phyloP scores from a whole-genome alignment of 2,888 invertebrate genomes.

The Uropetala carovei region DNA sequence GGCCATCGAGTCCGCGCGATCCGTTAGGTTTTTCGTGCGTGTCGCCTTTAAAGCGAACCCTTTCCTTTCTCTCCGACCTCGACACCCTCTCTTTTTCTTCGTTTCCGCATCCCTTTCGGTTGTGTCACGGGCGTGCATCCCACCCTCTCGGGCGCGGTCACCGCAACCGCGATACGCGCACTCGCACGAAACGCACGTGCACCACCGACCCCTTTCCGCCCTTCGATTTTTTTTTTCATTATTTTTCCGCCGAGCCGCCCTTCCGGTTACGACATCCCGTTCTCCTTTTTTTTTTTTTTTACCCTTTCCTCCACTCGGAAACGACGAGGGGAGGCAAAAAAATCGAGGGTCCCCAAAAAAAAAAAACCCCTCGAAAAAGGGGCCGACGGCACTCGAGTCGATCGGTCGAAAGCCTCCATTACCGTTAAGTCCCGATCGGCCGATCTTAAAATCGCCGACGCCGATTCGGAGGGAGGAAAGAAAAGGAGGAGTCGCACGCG shows the following conservation, averaged over 20 bases:
- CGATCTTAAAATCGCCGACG: not conserved
- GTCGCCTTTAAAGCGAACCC: not conserved
- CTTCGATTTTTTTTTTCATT: not conserved
- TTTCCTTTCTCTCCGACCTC: not conserved
- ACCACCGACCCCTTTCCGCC: not conserved
- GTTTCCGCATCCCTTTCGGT: too few species aligned
- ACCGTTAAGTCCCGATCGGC: not conserved
- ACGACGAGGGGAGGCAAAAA: too few species aligned
- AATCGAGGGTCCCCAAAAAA: not conserved
- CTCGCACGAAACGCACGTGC: too few species aligned
- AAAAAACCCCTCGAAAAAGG: not conserved
- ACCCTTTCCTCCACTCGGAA: not conserved
- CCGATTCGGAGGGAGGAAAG: not conserved
- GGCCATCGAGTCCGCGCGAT: not conserved
- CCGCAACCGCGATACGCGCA: too few species aligned
- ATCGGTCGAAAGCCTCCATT: not conserved
- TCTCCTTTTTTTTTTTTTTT: not conserved
- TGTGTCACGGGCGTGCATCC: too few species aligned
- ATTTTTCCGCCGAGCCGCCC: not conserved
- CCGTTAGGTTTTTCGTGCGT: not conserved
- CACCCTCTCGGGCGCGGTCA: too few species aligned
- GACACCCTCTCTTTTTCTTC: too few species aligned
- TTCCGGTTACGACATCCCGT: not conserved
- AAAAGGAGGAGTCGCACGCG: not conserved
- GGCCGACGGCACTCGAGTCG: not conserved